phyloP scores from a whole-genome alignment of 2,113 vertebrate genomes.

The Apaloderma vittatum region DNA sequence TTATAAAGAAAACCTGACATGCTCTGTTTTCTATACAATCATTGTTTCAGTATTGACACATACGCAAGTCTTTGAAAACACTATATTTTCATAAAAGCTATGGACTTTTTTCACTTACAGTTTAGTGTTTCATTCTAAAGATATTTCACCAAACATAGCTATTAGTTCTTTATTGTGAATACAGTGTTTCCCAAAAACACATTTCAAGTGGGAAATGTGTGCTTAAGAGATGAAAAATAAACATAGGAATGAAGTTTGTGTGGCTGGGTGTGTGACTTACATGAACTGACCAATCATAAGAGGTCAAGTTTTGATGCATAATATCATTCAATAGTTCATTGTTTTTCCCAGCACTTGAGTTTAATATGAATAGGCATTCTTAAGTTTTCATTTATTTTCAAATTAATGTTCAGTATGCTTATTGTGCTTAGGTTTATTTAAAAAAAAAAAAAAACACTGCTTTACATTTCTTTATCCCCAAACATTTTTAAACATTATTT shows the following conservation, averaged over 20 bases:
- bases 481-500: background rate
- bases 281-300: rapidly evolving
- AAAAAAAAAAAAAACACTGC: background rate
- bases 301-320: background rate
- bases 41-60: background rate
- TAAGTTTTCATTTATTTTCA: background rate
- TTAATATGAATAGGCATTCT: background rate
- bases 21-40: background rate
- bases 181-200: background rate
- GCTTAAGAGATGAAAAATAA: background rate
- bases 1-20: background rate
- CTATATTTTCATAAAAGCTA: background rate
- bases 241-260: background rate
- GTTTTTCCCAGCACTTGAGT: background rate
- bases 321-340: background rate
- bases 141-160: background rate
- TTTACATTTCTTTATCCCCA: background rate
- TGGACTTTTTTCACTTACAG: background rate
- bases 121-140: background rate
- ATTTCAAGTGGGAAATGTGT: background rate
- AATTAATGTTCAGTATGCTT: background rate
- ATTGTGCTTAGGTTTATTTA: background rate
- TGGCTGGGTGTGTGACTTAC: background rate
- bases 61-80: background rate
- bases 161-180: background rate